Evolutionary conservation across 2,797 vertebrate species (phyloP), one percentile per base, ranked within the genome.

Genomic region (Acanthiza pusilla): DNA sequence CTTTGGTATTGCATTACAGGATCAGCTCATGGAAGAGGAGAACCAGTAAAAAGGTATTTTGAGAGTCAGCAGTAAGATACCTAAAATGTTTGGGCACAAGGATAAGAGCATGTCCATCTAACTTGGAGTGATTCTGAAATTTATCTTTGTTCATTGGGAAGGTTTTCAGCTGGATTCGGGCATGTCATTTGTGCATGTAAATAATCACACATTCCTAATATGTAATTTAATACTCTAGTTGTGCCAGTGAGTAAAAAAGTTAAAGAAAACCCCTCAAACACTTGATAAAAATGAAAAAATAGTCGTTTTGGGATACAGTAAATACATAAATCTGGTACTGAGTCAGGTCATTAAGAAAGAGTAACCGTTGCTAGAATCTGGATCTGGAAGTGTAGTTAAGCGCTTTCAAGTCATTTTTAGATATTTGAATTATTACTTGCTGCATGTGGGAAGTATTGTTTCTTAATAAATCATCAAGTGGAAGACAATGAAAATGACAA

Each of bases 261-360:
- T 8, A 47, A 62, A 40, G 3, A 29, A 61, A 78, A n/a, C 2
- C 1, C 9, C 12, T 5, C 3, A 20, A 16, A 1, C 2, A 12
- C 2, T 50, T 54, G 36, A 54, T 30, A 57, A 54, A 78, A 89
- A 62, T 15, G 1, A 54, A 85, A 85, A 68, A 90, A 51, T 12
- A 38, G 9, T 47, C 4, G 0, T 3, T 13, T 72, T 34, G 25
- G 19, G 38, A 36, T 54, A 47, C 3, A 1, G 6, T 43, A 70
- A 55, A 40, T 57, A 11, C 2, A 26, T 67, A n/a, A 48, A 60
- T 5, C 5, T 43, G 3, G 5, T 40, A 34, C 3, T 26, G 68
- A 75, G 2, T 25, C 1, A 26, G 43, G 9, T 51, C 0, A 36
- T 48, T 47, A 55, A 71, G 27, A 57, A 85, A 88, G 11, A 55